phyloP scores from a whole-genome alignment of 2,113 vertebrate genomes.

The Sialia sialis region DNA sequence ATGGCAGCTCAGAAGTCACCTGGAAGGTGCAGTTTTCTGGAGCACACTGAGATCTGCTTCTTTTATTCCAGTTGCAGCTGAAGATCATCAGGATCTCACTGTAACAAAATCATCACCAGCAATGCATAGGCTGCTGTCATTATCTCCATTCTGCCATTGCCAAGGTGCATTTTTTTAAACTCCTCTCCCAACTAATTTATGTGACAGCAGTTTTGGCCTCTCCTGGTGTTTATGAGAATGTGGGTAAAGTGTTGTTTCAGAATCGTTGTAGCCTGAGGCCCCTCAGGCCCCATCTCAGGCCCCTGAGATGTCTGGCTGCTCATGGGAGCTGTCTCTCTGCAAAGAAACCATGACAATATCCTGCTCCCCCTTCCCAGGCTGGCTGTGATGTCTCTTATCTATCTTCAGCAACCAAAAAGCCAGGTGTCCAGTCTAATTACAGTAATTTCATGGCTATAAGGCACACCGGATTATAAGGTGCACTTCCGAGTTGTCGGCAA shows the following conservation, averaged over 20 bases:
- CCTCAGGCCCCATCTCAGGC: too few relatives aligned
- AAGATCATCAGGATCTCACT: neutral
- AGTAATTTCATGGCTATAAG: too few relatives aligned
- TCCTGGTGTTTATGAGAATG: neutral
- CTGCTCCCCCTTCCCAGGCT: neutral
- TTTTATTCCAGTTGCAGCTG: neutral
- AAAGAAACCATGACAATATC: neutral
- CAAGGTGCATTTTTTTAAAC: neutral
- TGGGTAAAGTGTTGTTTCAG: neutral
- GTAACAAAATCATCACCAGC: neutral
- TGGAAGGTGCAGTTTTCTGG: neutral
- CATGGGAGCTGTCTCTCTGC: neutral
- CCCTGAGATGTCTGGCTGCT: neutral
- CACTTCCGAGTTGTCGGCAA: too few relatives aligned
- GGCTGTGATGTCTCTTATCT: neutral
- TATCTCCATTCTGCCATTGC: neutral
- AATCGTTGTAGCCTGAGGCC: neutral
- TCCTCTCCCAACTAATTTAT: neutral
- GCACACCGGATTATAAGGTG: too few relatives aligned
- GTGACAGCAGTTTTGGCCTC: neutral
- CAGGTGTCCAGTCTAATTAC: neutral
- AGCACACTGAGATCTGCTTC: neutral
- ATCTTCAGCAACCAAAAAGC: neutral
- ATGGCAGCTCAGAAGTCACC: neutral
- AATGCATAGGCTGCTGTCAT: neutral